Base-by-base conservation (phyloP, 2,113 vertebrate species). In the Hippocampus comes region DNA sequence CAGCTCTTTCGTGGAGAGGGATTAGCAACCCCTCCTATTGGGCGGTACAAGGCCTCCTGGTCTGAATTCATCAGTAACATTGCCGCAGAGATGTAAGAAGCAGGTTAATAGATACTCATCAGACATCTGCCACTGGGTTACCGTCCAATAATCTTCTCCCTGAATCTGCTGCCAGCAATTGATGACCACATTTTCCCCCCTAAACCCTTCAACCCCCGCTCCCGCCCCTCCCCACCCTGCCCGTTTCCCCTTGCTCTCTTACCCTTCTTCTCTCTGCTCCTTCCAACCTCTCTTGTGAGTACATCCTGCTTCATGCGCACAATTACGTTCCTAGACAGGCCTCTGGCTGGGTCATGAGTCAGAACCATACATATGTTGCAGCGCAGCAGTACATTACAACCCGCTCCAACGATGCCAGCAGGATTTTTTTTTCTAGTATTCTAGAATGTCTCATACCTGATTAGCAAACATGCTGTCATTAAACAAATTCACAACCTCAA, bases 61-160 rank as follows among this genome's bases (percentile, higher is more conserved):
- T 91, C 91, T 90, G 91, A 90, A 90, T 90, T 90, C 89, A 91
- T 90, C 89, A 93, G 84, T 76, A 75, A 88, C 88, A 89, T 63
- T 80, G 86, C 84, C 86, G 88, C 89, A 75, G 86, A 92, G 87
- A 91, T 89, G 88, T 90, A 90, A 88, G 89, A 92, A 91, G 88
- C 90, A 93, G 92, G 93, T 93, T 93, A 92, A 93, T 93, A 91
- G 91, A 93, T 90, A 90, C 90, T 93, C 91, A 94, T 94, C 93
- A 93, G 91, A 91, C 92, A 94, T 94, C 93, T 93, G 91, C 91
- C 84, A 81, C 91, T 89, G 87, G 87, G 89, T 91, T 90, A 89
- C 86, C 86, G 72, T 93, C 91, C 91, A 93, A 93, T 92, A 92
- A 93, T 93, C 91, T 92, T 90, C 80, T 88, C 83, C 87, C 90